A percentile compares a stretch with the other conserved stretches of the same genome.
Conservation (phyloP, 2,113 vertebrate genomes). For the Centropus unirufus region DNA sequence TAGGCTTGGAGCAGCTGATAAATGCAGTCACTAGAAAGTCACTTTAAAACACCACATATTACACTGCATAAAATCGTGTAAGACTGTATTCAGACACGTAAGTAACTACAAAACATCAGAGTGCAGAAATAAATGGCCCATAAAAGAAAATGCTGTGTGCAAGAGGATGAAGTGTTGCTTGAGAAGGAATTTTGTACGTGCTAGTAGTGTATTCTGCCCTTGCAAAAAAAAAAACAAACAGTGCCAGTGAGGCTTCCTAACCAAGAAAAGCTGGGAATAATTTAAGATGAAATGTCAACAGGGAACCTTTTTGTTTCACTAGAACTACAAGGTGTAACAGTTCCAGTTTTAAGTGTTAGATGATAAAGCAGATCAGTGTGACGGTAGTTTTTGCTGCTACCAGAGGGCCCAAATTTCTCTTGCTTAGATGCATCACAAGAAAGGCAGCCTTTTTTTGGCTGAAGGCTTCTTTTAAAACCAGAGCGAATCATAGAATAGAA, state of each 20-base stretch:
- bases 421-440: not conserved
- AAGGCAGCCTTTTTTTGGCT: not conserved
- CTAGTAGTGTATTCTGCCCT: not conserved
- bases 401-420: not conserved
- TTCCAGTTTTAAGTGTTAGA: not conserved
- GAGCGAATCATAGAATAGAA: not conserved
- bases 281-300: not conserved
- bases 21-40: not conserved
- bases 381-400: not conserved
- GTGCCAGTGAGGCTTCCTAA: not conserved
- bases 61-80: not conserved
- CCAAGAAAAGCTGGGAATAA: not conserved
- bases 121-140: not conserved
- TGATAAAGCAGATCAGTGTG: not conserved
- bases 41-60: not conserved
- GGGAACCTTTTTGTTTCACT: not conserved
- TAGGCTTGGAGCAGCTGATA: not conserved
- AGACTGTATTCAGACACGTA: not conserved
- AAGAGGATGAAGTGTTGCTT: not conserved
- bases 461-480: not conserved
- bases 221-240: not conserved
- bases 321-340: not conserved
- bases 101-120: not conserved
- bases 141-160: not conserved
- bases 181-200: not conserved